Evolutionary conservation across 2,888 invertebrate species (phyloP).

Genomic region (Nephrotoma guestfalica): DNA sequence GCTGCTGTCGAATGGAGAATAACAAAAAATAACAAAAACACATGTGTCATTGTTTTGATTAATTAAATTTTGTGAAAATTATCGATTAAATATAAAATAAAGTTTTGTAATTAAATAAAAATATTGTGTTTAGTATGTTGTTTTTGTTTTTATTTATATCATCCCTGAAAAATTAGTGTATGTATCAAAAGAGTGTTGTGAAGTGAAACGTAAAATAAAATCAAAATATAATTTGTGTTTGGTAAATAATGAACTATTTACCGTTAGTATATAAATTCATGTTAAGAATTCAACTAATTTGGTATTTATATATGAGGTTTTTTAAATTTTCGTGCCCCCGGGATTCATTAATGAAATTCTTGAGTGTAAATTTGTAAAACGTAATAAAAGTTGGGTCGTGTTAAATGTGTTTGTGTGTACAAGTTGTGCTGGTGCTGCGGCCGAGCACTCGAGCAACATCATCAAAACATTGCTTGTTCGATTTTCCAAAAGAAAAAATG

Average conservation of each 20-base stretch:
- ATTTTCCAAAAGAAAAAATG: not conserved
- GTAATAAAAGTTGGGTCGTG: not conserved
- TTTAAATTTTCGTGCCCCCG: not conserved
- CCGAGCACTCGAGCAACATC: not conserved
- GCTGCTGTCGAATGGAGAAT: not conserved
- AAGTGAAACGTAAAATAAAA: not conserved
- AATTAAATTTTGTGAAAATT: not conserved
- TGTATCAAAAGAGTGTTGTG: not conserved
- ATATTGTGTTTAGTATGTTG: not conserved
- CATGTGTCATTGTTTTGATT: not conserved
- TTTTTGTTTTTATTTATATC: not conserved
- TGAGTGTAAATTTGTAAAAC: not conserved
- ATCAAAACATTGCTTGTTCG: not conserved
- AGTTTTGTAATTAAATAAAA: not conserved
- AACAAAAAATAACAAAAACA: not conserved
- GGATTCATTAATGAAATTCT: not conserved
- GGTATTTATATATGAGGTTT: not conserved
- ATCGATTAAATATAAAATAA: not conserved
- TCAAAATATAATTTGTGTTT: not conserved
- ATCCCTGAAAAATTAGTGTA: not conserved
- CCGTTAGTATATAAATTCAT: not conserved
- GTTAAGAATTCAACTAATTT: not conserved
- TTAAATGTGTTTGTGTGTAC: not conserved
- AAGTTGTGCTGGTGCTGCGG: not conserved
- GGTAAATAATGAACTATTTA: not conserved